Conservation (phyloP, 2,113 vertebrate genomes). For the Ochotona princeps region DNA sequence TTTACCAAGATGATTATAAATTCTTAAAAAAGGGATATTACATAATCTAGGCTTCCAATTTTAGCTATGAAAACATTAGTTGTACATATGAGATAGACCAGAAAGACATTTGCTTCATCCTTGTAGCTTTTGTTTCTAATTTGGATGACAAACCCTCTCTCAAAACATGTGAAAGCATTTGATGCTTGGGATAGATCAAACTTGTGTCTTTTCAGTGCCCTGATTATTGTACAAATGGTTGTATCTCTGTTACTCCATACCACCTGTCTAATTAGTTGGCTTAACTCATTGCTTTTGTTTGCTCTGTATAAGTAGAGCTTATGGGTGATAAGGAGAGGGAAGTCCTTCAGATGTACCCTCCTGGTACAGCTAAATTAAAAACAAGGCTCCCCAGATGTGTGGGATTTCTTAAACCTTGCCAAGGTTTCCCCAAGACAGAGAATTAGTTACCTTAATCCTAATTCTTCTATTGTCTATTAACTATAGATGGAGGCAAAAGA, state of each 20-base stretch:
- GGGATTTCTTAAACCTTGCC: neutral
- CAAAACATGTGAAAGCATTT: constrained; percentile 41
- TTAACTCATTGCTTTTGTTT: constrained; percentile 42
- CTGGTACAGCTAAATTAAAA: constrained; percentile 25
- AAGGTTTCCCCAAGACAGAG: neutral
- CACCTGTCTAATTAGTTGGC: constrained; percentile 10
- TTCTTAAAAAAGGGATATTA: constrained; percentile 73
- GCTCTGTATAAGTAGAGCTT: neutral
- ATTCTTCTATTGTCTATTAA: neutral
- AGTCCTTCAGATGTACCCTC: too few species aligned
- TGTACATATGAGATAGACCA: constrained; percentile 34
- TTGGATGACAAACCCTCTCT: constrained; percentile 63
- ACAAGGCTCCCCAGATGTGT: neutral
- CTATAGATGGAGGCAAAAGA: neutral
- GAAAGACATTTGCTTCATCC: constrained; percentile 65
- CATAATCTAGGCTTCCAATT: constrained; percentile 36
- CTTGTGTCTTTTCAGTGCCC: constrained; percentile 32
- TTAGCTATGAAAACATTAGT: constrained; percentile 72
- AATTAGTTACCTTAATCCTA: neutral
- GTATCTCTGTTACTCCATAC: neutral
- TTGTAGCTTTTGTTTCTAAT: constrained; percentile 59
- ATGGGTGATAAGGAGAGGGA: neutral
- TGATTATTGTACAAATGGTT: constrained; percentile 38
- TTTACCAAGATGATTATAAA: constrained; percentile 69
- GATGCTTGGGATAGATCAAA: neutral